phyloP scores from a whole-genome alignment of 2,797 vertebrate species.

The Bovichtus variegatus region DNA sequence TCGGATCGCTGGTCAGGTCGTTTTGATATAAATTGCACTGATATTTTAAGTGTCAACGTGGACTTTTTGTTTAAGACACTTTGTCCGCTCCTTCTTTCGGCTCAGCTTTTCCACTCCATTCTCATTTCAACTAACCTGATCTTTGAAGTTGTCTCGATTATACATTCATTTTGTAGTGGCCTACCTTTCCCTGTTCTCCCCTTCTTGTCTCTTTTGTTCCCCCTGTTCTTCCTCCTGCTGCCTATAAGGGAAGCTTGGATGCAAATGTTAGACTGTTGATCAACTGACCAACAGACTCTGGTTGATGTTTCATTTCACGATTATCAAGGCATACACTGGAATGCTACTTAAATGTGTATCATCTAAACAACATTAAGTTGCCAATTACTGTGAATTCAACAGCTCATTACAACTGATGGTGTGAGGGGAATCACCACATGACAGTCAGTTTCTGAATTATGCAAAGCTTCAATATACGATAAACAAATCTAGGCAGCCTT shows the following conservation, averaged over 20 bases:
- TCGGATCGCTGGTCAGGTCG: not conserved
- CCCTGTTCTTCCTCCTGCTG: not conserved
- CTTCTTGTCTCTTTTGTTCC: not conserved
- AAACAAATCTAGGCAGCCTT: conserved; percentile 2
- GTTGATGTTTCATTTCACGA: not conserved
- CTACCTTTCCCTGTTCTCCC: not conserved
- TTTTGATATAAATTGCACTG: conserved; percentile 22
- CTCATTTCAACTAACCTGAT: not conserved
- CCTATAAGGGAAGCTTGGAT: not conserved
- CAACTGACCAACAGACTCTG: too few species aligned
- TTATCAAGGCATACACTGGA: not conserved
- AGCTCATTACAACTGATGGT: not conserved
- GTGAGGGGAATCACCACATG: conserved; percentile 1
- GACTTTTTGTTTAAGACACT: conserved; percentile 19
- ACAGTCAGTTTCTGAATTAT: conserved; percentile 27
- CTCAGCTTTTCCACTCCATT: not conserved
- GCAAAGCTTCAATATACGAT: conserved; percentile 18
- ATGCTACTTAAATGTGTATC: too few species aligned
- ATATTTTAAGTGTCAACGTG: conserved; percentile 33
- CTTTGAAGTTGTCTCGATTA: not conserved
- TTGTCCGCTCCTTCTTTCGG: not conserved
- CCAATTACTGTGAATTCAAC: not conserved
- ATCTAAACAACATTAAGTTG: too few species aligned
- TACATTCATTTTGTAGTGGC: not conserved
- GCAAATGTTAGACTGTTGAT: not conserved